Base-by-base conservation (phyloP, 2,888 invertebrate species). In the Microchrysa polita region DNA sequence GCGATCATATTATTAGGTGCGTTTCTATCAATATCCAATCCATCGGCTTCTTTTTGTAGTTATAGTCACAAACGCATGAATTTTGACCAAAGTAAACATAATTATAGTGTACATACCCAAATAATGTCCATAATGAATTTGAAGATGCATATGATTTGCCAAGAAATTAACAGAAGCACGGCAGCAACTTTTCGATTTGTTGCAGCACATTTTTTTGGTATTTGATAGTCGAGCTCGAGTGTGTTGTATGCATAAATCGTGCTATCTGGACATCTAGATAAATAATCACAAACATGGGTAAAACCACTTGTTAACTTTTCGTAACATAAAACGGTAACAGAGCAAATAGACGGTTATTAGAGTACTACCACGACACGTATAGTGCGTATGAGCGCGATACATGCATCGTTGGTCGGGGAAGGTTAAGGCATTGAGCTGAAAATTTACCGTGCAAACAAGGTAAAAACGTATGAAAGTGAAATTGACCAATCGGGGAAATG, bases 131-230 rank as follows among this genome's bases (percentile, higher is more conserved):
- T 10, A n/a, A n/a, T n/a, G n/a, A n/a, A n/a, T n/a, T n/a, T n/a
- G n/a, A n/a, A 48, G 16, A n/a, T 48, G 48, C 27, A 34, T 48
- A 48, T 48, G 48, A 48, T 48, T 48, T 48, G 48, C 48, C 48
- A 48, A 48, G 5, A 48, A 48, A 48, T 48, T 48, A 48, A 48
- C 48, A 48, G 27, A 34, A 48, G 48, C 48, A 4, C 48, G 14
- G 27, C 16, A 48, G 48, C 48, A 48, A 48, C 2, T 48, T 48
- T 48, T n/a, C 48, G 48, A n/a, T n/a, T n/a, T n/a, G n/a, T 12
- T 48, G 48, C 48, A 48, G 16, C 48, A 48, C 48, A 12, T 48
- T 48, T 48, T 2, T 48, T 48, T 48, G 48, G 4, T 10, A 10
- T 48, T 48, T 48, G 48, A n/a, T 10, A 34, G 27, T 48, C 14